These are phyloP conservation scores for Triplophysa bombifrons DNA, from an alignment of 2,797 vertebrate genomes.

Conservation along the genomic window DNA sequence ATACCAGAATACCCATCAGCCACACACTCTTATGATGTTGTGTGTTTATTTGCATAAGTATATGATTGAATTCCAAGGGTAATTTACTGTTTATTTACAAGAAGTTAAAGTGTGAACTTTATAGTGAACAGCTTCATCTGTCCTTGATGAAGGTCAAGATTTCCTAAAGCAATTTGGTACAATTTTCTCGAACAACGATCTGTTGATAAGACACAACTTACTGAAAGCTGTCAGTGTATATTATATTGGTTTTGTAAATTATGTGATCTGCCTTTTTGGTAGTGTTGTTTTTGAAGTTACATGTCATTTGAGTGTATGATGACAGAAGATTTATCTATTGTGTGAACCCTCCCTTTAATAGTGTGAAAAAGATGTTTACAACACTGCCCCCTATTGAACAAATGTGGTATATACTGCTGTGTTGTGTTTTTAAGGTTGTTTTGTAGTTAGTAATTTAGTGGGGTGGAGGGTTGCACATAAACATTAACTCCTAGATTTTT, in stretches of 20 bases:
- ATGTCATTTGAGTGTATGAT: no score
- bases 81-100: constrained; percentile 26
- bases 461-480: background rate
- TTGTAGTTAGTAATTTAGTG: background rate
- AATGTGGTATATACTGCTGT: background rate
- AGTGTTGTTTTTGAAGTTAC: no score
- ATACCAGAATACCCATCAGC: constrained; percentile 7
- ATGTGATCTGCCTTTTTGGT: no score
- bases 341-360: no score
- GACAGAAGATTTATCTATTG: no score
- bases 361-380: background rate
- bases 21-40: background rate
- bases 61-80: background rate
- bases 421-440: background rate
- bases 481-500: background rate
- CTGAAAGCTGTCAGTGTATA: no score
- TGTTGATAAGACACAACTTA: no score
- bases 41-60: background rate
- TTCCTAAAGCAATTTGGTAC: background rate
- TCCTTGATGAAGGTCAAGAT: background rate
- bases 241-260: no score
- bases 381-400: constrained; percentile 19
- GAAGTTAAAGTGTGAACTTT: background rate
- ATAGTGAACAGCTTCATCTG: background rate
- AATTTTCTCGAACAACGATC: background rate